Evolutionary conservation across 2,797 vertebrate species (phyloP).

Genomic region (Enteromius anoplus): DNA sequence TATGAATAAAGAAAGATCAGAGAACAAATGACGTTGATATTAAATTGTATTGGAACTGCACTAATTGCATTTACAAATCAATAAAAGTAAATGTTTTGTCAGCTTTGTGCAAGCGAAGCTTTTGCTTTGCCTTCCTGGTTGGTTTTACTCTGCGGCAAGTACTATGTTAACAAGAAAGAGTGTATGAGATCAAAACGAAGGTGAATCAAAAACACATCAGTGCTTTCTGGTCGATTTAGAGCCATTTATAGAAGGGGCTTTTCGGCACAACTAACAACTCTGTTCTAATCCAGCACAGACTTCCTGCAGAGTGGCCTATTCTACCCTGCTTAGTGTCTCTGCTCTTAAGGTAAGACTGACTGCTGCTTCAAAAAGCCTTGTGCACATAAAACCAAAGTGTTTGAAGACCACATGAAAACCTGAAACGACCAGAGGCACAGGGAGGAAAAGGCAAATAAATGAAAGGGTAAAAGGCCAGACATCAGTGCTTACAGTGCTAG

Average conservation of each 20-base stretch:
- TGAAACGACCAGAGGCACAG: background rate
- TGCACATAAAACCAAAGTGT: constrained; percentile 37
- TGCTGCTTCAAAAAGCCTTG: constrained; percentile 42
- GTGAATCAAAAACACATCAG: constrained; percentile 32
- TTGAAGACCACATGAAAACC: constrained; percentile 47
- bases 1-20: background rate
- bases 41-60: background rate
- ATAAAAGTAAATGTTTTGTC: background rate
- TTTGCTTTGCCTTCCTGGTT: background rate
- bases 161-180: background rate
- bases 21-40: background rate
- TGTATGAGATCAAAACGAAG: constrained; percentile 2
- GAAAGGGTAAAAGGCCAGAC: constrained; percentile 53
- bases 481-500: constrained; percentile 26
- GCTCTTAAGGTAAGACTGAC: constrained; percentile 57
- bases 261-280: constrained; percentile 24
- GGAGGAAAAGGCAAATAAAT: constrained; percentile 43
- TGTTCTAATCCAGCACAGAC: constrained; percentile 29
- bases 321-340: background rate
- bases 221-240: constrained; percentile 29
- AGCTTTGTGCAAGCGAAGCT: background rate
- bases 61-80: background rate
- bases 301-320: constrained; percentile 49
- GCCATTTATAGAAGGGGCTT: constrained; percentile 37
- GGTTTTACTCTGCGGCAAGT: background rate